Base-by-base conservation (phyloP, 2,888 invertebrate genomes). In the Chymomyza amoena region DNA sequence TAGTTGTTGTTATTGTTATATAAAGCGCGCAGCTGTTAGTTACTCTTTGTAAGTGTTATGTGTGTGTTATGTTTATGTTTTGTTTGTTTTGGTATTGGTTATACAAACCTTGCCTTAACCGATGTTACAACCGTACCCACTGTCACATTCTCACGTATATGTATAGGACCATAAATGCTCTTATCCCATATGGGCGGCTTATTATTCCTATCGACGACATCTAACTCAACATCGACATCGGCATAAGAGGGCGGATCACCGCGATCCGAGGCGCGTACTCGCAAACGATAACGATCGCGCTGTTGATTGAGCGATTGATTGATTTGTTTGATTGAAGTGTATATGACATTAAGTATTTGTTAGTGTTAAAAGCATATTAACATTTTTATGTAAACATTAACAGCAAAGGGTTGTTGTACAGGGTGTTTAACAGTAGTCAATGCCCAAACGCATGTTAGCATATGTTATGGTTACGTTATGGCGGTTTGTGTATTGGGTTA, bases 111-210 rank as follows among this genome's bases (percentile, higher is more conserved):
- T 95, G 98, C 98, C 96, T 97, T 97, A 94, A 98, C 96, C 94
- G 97, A 96, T 94, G 97, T 97, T 95, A 98, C 97, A 95, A 97
- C 96, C 94, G 97, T 97, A 95, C 98, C 97, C 95, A 98, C 97
- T 95, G 97, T 97, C 95, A 97, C 97, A 96, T 98, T 98, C 96
- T 98, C 98, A 95, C 96, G 96, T 95, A 98, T 97, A 96, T 96
- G 96, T 94, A 97, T 97, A 94, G 97, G 97, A 94, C 98, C 97
- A 95, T 98, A 97, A 94, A 97, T 95, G 94, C 95, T 95, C 94
- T 95, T 95, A 94, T 97, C 97, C 98, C 97, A 98, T 93, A 97
- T 95, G 93, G 97, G 98, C 93, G 96, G 98, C 95, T 97, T 98
- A 96, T 97, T 98, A 96, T 97, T 98, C 94, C 97, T 95, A 95